Evolutionary conservation across 2,113 vertebrate genomes (phyloP), one percentile per base, ranked within the genome.

Genomic region (Megalops atlanticus): DNA sequence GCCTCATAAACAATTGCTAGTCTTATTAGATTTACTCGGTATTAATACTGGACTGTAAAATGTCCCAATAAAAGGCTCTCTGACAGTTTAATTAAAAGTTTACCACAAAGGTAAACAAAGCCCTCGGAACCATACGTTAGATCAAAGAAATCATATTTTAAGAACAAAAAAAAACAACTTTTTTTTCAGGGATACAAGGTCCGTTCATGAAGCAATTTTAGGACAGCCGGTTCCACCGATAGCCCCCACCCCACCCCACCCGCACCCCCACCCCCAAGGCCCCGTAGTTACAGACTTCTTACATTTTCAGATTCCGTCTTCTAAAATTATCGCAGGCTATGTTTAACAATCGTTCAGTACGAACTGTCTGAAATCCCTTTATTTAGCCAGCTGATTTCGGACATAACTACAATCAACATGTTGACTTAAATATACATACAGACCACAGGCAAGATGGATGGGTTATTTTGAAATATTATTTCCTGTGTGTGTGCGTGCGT

Each of bases 41-140:
- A 87, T 83, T 86, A 86, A 89, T 86, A 87, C 80, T 52, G 81
- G 40, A 86, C 92, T 87, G 92, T 93, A 91, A 93, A 94, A 93
- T 83, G 77, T 7, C 82, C 88, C 81, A 87, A 82, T 87, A 82
- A 87, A 89, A 83, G 82, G 83, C 86, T 89, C 81, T 81, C 90
- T 86, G 87, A 90, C 90, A 94, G 86, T 91, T 92, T 93, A 93
- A 92, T 94, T 92, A 92, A 93, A 94, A 94, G 89, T 76, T 89
- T 85, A 87, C 80, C 86, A 89, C 90, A 87, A 89, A 87, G 87
- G 80, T 83, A 79, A 15, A 15, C 36, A 39, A 81, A 69, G n/a
- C 47, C 14, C 2, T 41, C 45, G 68, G 68, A 76, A 64, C 16
- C 39, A 52, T 6, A 74, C 33, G 27, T 33, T 75, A 24, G 21